Conservation (phyloP, 2,888 invertebrate species). For the Neoitamus cyanurus region DNA sequence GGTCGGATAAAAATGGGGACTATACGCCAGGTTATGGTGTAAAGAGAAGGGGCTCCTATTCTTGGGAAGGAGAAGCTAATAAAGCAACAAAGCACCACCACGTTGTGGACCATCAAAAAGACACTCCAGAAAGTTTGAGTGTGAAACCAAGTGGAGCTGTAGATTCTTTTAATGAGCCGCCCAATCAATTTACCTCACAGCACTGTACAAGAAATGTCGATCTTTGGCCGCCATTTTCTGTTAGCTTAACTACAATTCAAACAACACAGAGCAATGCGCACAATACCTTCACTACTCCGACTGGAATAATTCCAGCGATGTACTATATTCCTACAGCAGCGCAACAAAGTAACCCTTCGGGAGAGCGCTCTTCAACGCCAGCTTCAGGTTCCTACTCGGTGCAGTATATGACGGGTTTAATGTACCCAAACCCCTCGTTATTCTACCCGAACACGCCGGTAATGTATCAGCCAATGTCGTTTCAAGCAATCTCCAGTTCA, state of each 20-base stretch:
- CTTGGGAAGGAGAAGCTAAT: conserved; percentile 72
- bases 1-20: conserved; percentile 60
- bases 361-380: conserved; percentile 58
- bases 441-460: conserved; percentile 71
- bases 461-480: conserved; percentile 72
- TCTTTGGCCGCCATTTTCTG: conserved; percentile 73
- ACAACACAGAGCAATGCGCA: conserved; percentile 57
- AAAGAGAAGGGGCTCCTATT: conserved; percentile 73
- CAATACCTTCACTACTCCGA: conserved; percentile 61
- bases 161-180: background rate
- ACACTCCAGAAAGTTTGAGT: conserved; percentile 55
- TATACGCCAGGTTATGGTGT: conserved; percentile 68
- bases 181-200: conserved; percentile 4
- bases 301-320: conserved; percentile 68
- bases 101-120: conserved; percentile 53
- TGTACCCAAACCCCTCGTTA: conserved; percentile 71
- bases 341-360: conserved; percentile 59
- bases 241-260: conserved; percentile 65
- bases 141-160: background rate
- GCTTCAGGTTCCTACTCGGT: conserved; percentile 66
- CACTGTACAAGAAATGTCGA: conserved; percentile 64
- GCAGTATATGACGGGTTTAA: conserved; percentile 73
- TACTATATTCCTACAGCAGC: conserved; percentile 70
- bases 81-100: conserved; percentile 70
- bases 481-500: conserved; percentile 62